Percentiles rank a stretch among this genome's conserved stretches.
Evolutionary conservation across 2,888 invertebrate species (phyloP).

Genomic region (Drosophila prolongata): DNA sequence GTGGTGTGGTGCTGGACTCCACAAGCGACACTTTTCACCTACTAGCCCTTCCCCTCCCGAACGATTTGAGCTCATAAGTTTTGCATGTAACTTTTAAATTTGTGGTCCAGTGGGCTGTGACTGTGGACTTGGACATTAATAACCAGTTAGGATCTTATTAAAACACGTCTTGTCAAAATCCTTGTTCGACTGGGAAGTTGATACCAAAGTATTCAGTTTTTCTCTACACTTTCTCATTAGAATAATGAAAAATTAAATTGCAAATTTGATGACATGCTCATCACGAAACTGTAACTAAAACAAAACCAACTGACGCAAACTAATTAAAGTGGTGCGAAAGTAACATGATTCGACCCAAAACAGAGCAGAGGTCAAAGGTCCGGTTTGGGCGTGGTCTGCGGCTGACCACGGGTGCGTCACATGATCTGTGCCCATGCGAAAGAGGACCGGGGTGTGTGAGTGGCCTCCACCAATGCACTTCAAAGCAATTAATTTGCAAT

Average conservation of each 20-base stretch:
- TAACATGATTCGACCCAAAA: slow-evolving; percentile 24
- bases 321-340: slow-evolving; percentile 40
- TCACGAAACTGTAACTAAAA: slow-evolving; percentile 15
- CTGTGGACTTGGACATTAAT: slow-evolving; percentile 14
- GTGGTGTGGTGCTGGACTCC: not conserved
- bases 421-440: slow-evolving; percentile 41
- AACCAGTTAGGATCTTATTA: slow-evolving; percentile 37
- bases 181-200: not conserved
- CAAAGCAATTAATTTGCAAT: slow-evolving; percentile 78
- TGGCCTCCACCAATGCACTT: slow-evolving; percentile 62
- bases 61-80: slow-evolving; percentile 32
- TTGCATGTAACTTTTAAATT: slow-evolving; percentile 35
- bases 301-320: slow-evolving; percentile 49
- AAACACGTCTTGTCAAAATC: slow-evolving; percentile 25
- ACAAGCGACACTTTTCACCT: slow-evolving; percentile 3
- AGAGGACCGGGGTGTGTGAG: slow-evolving; percentile 15
- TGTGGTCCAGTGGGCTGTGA: slow-evolving; percentile 30
- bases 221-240: slow-evolving; percentile 25
- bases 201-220: not conserved
- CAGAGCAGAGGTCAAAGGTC: not conserved
- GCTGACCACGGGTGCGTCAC: slow-evolving; percentile 55
- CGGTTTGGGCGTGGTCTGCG: slow-evolving; percentile 18
- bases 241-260: slow-evolving; percentile 56
- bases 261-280: slow-evolving; percentile 57
- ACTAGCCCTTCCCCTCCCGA: not conserved